Evolutionary conservation across 2,797 vertebrate genomes (phyloP), one percentile per base, ranked within the genome.

Genomic region (Sparidentex hasta): DNA sequence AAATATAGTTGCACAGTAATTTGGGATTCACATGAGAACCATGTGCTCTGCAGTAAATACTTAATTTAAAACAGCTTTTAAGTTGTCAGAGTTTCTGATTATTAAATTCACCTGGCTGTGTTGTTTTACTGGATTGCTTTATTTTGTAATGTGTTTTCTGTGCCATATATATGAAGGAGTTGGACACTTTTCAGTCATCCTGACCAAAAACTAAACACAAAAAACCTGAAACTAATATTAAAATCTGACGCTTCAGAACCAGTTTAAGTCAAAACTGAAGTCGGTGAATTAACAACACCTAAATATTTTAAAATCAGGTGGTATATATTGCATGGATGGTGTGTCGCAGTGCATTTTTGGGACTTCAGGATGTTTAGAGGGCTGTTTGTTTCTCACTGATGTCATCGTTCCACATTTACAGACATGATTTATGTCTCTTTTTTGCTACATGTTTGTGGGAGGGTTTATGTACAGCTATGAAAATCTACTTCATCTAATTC

Each of bases 1-100:
- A 83, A 76, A 54, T 55, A 52, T 16, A 57, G 3, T 38, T 71
- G 12, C 38, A 38, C 38, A 38, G 38, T 11, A 38, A 38, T 38
- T 38, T 1, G 0, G 54, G 33, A 64, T 52, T 78, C 2, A 2
- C 9, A 41, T 1, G 11, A 65, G 17, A 38, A 75, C n/a, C 74
- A 51, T 23, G 63, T 48, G 33, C 4, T 5, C 52, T 18, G n/a
- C 21, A n/a, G n/a, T 47, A 47, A 56, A 57, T 20, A 17, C 9
- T 52, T 5, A 43, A 0, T 56, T 27, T 16, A 27, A 6, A 55
- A 1, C 12, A 25, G n/a, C 11, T 44, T n/a, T 43, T 43, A 21
- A 23, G 12, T 7, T 13, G 14, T 46, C 18, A 18, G 6, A 38
- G 4, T 14, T 46, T 21, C 29, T 25, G 17, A 13, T 25, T 27